These are phyloP conservation scores for Rhynchopsitta pachyrhyncha DNA, from an alignment of 2,113 vertebrate genomes.

Conservation along the genomic window DNA sequence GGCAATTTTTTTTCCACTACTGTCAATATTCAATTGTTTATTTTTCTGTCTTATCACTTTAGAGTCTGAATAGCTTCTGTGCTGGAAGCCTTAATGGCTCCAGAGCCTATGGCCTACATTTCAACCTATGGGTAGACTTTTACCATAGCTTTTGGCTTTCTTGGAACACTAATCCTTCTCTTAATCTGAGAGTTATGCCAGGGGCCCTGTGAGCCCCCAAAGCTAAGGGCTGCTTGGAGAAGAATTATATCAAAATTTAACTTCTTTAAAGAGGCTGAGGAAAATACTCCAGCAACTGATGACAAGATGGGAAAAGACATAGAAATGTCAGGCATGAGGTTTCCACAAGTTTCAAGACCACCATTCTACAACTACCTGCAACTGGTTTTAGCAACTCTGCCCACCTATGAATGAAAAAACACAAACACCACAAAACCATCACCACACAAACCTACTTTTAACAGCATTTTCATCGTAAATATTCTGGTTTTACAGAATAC, in stretches of 20 bases:
- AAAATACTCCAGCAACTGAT: background rate
- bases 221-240: background rate
- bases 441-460: background rate
- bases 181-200: background rate
- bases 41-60: background rate
- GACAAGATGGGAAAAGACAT: background rate
- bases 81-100: background rate
- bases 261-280: background rate
- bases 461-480: background rate
- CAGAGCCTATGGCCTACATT: background rate
- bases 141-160: background rate
- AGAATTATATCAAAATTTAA: background rate
- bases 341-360: background rate
- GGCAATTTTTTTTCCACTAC: background rate
- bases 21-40: background rate
- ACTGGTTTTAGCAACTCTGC: background rate
- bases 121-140: background rate
- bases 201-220: background rate
- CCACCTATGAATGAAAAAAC: background rate
- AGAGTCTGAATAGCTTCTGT: background rate
- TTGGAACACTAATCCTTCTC: background rate
- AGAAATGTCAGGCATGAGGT: background rate
- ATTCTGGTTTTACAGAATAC: background rate
- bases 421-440: background rate
- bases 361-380: background rate